Evolutionary conservation across 2,113 vertebrate species (phyloP), one percentile per base, ranked within the genome.

Genomic region (Leiothrix lutea): DNA sequence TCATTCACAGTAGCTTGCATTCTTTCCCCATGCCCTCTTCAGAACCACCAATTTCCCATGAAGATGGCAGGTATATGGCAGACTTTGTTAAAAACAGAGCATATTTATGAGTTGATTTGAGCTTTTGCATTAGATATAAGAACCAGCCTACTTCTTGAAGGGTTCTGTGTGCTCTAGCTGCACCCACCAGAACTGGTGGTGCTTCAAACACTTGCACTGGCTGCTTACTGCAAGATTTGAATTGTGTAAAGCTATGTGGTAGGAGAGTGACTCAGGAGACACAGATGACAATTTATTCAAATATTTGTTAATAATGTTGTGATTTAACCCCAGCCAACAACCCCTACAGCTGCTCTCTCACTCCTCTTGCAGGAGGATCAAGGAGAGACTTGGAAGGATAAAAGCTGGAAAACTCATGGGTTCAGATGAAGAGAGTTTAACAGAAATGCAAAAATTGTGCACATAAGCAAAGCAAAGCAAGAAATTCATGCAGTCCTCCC

Each of bases 311-410:
- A 36, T 86, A 51, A 69, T 20, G 22, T 31, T 25, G 19, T 70
- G 25, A 35, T 62, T 83, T 40, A 69, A 77, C 12, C 5, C 9
- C 25, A 69, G 12, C 14, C 48, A 48, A 31, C 17, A 82, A 48
- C 5, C 5, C 10, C 11, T 8, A 29, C 6, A 70, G 54, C 40
- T 53, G 22, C 21, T 54, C 1, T 0, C 31, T 90, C 21, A 54
- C 35, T 48, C 12, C 21, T 4, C 14, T 47, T 61, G 25, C 29
- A 54, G 40, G 25, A 75, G 12, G 40, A 69, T 23, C 40, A 47
- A 58, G 40, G 12, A 54, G 48, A 40, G 20, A 81, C 66, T 22
- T 7, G 2, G 38, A 50, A 90, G 40, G 4, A 25, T 48, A 62
- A 54, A 69, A 83, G 40, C 14, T 69, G 12, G 22, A 69, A 69